These are phyloP conservation scores for Hippocampus barbouri DNA, from an alignment of 2,113 vertebrate species.

Conservation along the genomic window DNA sequence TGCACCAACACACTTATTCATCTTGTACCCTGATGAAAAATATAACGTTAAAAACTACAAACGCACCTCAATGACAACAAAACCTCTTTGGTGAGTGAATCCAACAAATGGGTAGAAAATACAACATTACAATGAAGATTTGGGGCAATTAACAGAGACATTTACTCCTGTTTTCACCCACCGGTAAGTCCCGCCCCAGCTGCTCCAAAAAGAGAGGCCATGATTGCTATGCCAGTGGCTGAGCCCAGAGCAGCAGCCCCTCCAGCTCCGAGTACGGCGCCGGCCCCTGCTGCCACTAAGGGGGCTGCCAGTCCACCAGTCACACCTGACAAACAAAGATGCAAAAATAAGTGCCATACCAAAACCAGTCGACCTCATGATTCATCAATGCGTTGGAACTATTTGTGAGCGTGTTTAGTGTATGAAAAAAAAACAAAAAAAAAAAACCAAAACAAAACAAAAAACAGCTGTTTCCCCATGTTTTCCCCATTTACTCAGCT, in stretches of 20 bases:
- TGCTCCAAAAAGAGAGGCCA: slow-evolving; percentile 91
- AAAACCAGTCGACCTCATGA: neutral
- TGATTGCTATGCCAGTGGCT: slow-evolving; percentile 86
- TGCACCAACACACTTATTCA: slow-evolving; percentile 95
- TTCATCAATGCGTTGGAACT: neutral
- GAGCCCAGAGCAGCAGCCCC: slow-evolving; percentile 91
- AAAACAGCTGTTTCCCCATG: too few relatives aligned
- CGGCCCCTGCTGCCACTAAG: slow-evolving; percentile 84
- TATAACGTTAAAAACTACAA: neutral
- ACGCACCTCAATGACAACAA: neutral
- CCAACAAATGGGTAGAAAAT: neutral
- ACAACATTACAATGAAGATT: neutral
- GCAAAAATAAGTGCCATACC: neutral
- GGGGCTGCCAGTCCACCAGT: slow-evolving; percentile 95
- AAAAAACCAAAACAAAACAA: too few relatives aligned
- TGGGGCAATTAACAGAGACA: neutral
- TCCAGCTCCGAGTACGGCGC: slow-evolving; percentile 83
- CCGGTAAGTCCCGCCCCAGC: slow-evolving; percentile 93
- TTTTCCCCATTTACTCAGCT: too few relatives aligned
- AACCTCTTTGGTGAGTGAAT: neutral
- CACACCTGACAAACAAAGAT: slow-evolving; percentile 74
- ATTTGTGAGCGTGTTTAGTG: neutral
- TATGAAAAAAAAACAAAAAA: too few relatives aligned
- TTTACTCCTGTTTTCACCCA: slow-evolving; percentile 39
- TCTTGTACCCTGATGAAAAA: slow-evolving; percentile 86